Evolutionary conservation across 2,888 invertebrate genomes (phyloP).

Genomic region (Protonemura montana): DNA sequence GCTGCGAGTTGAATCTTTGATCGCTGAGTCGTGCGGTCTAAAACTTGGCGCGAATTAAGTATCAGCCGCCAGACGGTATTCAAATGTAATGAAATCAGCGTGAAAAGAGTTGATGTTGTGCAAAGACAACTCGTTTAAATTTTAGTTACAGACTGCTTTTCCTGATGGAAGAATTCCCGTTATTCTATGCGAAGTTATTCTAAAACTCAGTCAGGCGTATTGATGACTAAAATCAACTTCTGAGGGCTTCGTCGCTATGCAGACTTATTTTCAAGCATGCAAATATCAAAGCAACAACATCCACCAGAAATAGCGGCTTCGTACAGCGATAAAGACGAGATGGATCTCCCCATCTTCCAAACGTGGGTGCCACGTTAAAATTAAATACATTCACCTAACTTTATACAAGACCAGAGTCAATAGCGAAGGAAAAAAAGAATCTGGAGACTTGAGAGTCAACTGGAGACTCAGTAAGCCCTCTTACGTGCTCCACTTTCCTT

Average conservation of each 20-base stretch:
- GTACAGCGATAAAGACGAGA: not conserved
- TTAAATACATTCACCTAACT: not conserved
- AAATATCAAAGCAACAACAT: too few relatives aligned
- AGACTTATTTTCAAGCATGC: too few relatives aligned
- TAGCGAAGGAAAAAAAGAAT: not conserved
- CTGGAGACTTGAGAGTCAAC: not conserved
- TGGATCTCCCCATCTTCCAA: not conserved
- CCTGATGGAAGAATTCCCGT: not conserved
- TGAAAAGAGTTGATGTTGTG: slow-evolving; percentile 16
- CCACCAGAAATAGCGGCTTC: not conserved
- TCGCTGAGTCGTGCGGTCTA: slow-evolving; percentile 14
- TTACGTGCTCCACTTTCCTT: not conserved
- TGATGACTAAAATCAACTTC: not conserved
- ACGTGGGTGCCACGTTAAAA: not conserved
- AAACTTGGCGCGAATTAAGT: not conserved
- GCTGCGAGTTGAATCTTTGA: slow-evolving; percentile 30
- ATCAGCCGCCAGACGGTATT: not conserved
- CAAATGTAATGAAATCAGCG: slow-evolving; percentile 36
- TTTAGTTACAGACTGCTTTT: not conserved
- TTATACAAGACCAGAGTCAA: not conserved
- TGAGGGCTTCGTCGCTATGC: not conserved
- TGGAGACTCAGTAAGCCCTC: not conserved
- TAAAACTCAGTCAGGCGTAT: not conserved
- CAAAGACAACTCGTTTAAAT: not conserved
- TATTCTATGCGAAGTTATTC: not conserved